Evolutionary conservation across 1,140 invertebrate genomes (phyloP), one percentile per base, ranked within the genome.

Genomic region (Drosophila prosaltans): DNA sequence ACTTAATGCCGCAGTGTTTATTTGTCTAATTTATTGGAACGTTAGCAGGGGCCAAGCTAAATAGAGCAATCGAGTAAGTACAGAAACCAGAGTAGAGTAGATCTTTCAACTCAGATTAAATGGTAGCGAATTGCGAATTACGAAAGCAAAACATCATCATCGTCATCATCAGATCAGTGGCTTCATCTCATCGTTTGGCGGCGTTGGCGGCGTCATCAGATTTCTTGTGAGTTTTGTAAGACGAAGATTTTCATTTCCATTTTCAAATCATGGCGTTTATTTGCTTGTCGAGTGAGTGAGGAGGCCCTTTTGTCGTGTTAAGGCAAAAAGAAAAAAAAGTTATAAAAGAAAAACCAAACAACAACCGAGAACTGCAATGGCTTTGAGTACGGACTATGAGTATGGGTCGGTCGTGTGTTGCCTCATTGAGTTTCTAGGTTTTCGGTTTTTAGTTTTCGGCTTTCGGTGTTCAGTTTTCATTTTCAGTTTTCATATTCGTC

Each of bases 11-110:
- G 60, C 10, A 30, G 81, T 85, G 83, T 86, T 89, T 86, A 89
- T 86, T 86, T 86, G 83, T 73, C 80, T 83, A 86, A 89, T 89
- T 89, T 89, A 86, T 89, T 83, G 76, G 77, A 79, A 73, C 75
- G 66, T 77, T 77, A 30, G 45, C 30, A 28, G 65, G 75, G 66
- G 77, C 60, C 69, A 74, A 76, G 80, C 80, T 83, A 86, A 86
- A 89, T 89, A 86, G 83, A 86, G 83, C 83, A 65, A 83, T 86
- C 70, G 84, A 88, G 66, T 36, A 54, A 45, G 45, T 51, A 51
- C 45, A 51, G 45, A 51, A 51, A 51, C 45, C 45, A 30, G 72
- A 40, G 66, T 48, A 48, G 30, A 41, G 28, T 39, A 28, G 21
- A 84, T 78, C 85, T 84, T 51, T 51, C 45, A 26, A 51, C 67